A percentile compares a stretch with the other conserved stretches of the same genome.
Conservation (phyloP, 2,888 invertebrate genomes). For the Synergus gifuensis region DNA sequence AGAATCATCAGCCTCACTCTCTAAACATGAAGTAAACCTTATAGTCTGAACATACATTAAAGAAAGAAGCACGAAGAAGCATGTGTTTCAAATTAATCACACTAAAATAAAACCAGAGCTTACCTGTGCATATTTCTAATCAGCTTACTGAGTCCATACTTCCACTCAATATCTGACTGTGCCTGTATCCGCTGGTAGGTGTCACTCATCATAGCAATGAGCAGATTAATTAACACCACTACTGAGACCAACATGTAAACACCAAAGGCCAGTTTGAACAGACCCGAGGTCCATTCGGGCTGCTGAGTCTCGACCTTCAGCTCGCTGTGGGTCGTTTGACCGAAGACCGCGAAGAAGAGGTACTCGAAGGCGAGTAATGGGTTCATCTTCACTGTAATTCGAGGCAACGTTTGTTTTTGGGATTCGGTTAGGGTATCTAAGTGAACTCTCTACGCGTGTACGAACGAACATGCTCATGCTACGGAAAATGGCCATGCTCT, state of each 20-base stretch:
- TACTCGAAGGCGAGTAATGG: slow-evolving; percentile 96
- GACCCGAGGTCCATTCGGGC: slow-evolving; percentile 90
- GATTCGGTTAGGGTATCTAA: slow-evolving; percentile 52
- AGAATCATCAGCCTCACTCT: not conserved
- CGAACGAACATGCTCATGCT: slow-evolving; percentile 75
- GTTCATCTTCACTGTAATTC: slow-evolving; percentile 87
- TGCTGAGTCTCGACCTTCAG: slow-evolving; percentile 87
- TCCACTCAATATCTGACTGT: slow-evolving; percentile 89
- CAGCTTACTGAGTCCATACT: slow-evolving; percentile 87
- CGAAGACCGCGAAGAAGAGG: slow-evolving; percentile 98
- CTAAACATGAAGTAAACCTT: not conserved
- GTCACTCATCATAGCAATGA: slow-evolving; percentile 99
- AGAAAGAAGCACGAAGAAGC: not conserved
- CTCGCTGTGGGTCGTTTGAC: slow-evolving; percentile 93
- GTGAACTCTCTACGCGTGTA: slow-evolving; percentile 59
- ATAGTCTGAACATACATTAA: not conserved
- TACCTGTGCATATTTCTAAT: slow-evolving; percentile 87
- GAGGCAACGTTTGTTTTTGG: slow-evolving; percentile 62
- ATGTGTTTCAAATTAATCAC: not conserved
- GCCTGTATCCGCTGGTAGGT: slow-evolving; percentile 99
- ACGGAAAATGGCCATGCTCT: slow-evolving; percentile 72
- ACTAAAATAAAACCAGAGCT: slow-evolving; percentile 51
- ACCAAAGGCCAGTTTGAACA: slow-evolving; percentile 96
- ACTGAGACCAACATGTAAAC: slow-evolving; percentile 98
- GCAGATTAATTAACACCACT: slow-evolving; percentile 98